A percentile compares a stretch with the other conserved stretches of the same genome.
Evolutionary conservation across 2,888 invertebrate genomes (phyloP).

Genomic region (Dryobota labecula): DNA sequence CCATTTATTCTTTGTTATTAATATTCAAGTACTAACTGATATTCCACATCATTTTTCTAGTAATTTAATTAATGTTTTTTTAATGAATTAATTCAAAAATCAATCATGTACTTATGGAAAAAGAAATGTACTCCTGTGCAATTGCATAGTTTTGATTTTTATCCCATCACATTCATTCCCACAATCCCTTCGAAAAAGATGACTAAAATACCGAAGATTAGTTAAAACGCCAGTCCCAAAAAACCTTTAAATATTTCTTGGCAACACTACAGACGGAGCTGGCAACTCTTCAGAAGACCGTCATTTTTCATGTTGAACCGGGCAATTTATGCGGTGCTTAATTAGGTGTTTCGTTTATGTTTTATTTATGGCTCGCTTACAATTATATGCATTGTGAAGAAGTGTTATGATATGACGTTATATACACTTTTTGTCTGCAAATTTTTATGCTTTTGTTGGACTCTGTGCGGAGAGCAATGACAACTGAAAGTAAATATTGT

Average conservation of each 20-base stretch:
- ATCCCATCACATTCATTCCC: not conserved
- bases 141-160: not conserved
- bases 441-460: conserved; percentile 5
- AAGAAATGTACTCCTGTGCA: not conserved
- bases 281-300: conserved; percentile 61
- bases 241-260: conserved; percentile 51
- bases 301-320: conserved; percentile 62
- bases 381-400: conserved; percentile 59
- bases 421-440: conserved; percentile 16
- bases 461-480: not conserved
- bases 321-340: conserved; percentile 65
- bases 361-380: conserved; percentile 64
- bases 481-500: not conserved
- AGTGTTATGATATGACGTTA: conserved; percentile 32
- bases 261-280: conserved; percentile 45
- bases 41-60: not conserved
- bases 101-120: not conserved
- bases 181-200: not conserved
- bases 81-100: not conserved
- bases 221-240: conserved; percentile 36
- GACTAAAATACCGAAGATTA: conserved; percentile 21
- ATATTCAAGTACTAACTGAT: not conserved
- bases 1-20: not conserved
- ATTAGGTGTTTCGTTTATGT: conserved; percentile 62
- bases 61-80: not conserved